phyloP scores from a whole-genome alignment of 2,113 vertebrate species.

The Gorsachius goisagi region DNA sequence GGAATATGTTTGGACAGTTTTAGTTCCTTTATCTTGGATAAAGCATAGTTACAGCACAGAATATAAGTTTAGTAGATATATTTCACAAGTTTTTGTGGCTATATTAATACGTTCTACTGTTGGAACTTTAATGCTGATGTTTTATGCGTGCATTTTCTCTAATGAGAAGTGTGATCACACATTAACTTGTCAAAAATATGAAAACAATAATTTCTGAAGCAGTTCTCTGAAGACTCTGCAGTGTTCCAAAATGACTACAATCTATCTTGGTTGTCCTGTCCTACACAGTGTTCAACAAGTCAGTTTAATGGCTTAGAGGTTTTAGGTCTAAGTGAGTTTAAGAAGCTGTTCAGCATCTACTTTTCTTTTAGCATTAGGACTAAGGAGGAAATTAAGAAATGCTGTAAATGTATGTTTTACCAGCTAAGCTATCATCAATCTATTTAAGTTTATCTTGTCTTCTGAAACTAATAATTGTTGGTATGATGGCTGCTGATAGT shows the following conservation, averaged over 20 bases:
- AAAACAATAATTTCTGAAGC: not conserved
- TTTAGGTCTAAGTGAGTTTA: not conserved
- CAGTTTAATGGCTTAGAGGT: not conserved
- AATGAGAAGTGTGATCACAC: not conserved
- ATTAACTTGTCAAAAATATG: not conserved
- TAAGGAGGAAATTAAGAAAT: not conserved
- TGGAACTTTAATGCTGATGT: not conserved
- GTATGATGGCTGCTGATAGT: not conserved
- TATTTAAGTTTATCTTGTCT: not conserved
- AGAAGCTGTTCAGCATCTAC: not conserved
- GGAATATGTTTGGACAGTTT: not conserved
- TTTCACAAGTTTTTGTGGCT: not conserved
- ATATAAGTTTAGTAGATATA: not conserved
- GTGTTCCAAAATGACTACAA: not conserved
- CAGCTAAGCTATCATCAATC: not conserved
- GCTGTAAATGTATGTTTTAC: not conserved
- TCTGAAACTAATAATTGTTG: not conserved
- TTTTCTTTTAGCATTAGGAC: not conserved
- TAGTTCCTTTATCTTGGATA: not conserved
- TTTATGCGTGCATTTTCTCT: not conserved
- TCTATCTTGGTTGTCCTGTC: not conserved
- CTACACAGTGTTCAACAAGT: accelerated
- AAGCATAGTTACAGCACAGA: not conserved
- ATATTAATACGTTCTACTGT: not conserved
- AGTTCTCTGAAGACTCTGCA: not conserved